Percentiles rank a stretch among this genome's conserved stretches.
Conservation (phyloP, 2,797 vertebrate genomes). For the Pelodytes ibericus region DNA sequence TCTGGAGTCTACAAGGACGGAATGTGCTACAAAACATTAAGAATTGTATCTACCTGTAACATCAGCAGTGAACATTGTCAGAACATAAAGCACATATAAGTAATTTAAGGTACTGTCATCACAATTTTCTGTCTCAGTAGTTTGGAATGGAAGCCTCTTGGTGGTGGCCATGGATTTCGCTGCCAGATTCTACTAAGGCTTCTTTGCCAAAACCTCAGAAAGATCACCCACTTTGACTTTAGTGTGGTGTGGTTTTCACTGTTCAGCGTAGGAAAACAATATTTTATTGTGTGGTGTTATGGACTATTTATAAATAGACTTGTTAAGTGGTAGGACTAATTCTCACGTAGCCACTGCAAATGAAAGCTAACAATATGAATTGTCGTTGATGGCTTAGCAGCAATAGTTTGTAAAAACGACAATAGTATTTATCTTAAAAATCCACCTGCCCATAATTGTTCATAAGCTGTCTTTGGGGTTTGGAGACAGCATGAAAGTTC, state of each 20-base stretch:
- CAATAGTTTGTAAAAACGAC: background rate
- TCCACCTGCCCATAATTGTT: background rate
- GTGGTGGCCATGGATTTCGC: conserved; percentile 2
- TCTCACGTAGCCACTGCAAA: background rate
- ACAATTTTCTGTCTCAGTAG: background rate
- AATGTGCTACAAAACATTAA: background rate
- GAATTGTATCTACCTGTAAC: background rate
- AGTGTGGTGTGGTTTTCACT: background rate
- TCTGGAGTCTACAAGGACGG: background rate
- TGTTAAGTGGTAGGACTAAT: background rate
- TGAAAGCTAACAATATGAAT: background rate
- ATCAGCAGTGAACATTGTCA: background rate
- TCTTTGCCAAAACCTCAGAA: conserved; percentile 14
- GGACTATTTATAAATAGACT: background rate
- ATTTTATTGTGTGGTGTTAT: background rate
- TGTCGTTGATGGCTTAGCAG: background rate
- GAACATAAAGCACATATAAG: background rate
- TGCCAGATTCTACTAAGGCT: background rate
- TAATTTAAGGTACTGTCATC: background rate
- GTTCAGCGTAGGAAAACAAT: background rate
- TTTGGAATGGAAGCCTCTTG: background rate
- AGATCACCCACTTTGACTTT: conserved; percentile 20
- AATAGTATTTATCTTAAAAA: background rate
- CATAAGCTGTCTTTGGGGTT: background rate
- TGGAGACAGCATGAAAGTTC: no score